Evolutionary conservation across 1,140 invertebrate genomes (phyloP), one percentile per base, ranked within the genome.

Genomic region (Penaeus indicus): DNA sequence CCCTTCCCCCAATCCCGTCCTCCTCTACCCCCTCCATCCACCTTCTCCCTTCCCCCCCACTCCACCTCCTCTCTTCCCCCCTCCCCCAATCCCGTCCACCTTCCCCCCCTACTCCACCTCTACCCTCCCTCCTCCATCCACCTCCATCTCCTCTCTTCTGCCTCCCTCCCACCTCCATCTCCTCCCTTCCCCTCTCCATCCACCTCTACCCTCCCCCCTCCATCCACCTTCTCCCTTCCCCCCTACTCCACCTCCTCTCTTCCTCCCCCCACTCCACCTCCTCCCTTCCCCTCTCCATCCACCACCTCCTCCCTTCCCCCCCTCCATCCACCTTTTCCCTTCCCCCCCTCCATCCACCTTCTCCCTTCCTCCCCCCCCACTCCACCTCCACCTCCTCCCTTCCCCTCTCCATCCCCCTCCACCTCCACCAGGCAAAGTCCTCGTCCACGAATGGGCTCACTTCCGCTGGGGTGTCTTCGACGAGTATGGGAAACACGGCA

Each of bases 391-490:
- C 38, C 38, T 8, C 5, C 38, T 8, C 38, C 38, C 38, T 4
- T 42, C 3, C 42, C 10, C 54, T 11, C 32, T 42, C 62, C n/a
- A 32, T 25, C 16, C 42, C 38, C 21, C 54, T 62, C 21, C 78
- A 16, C 27, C 54, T 11, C 47, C n/a, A 75, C 80, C 85, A 93
- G 92, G 88, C 54, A 92, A 92, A 64, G 91, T 92, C 54, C 89
- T 93, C 32, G 91, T 93, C 0, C 93, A 93, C 85, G 93, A 93
- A 79, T 93, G 92, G 92, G 92, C 92, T 0, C 92, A 93, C 64
- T 92, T 92, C 69, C 91, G 93, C 19, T 93, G 92, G 91, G 93
- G 93, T n/a, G 92, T 93, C 7, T 93, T 93, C 84, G 92, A 93
- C 84, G 93, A 93, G 87, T 93, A 92, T 84, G 84, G 90, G 19